Evolutionary conservation across 92 coral and sea anemone genomes (phyloP), one percentile per base, ranked within the genome.

Genomic region (Isaurus tuberculatus): DNA sequence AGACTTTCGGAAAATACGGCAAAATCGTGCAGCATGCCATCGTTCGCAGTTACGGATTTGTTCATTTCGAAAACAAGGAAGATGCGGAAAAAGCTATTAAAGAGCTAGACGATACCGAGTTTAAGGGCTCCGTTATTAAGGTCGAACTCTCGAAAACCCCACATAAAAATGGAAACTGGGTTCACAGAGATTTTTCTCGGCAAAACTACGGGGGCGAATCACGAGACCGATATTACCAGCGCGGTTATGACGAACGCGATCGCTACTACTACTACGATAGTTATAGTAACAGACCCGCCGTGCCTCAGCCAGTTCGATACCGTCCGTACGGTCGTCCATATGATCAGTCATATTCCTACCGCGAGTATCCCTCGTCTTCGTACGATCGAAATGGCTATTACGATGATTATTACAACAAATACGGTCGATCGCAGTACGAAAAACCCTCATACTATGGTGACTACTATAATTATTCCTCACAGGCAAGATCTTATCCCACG

Each of bases 41-140:
- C 78, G 68, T 85, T 63, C 78, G 92, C 75, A 89, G 87, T 67
- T 89, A 80, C 64, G 92, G 72, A 29, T 89, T 89, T 81, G 92
- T 89, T 65, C 92, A 89, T 58, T 89, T 36, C 74, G 92, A 89
- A 75, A 80, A 89, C 27, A 80, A 85, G 73, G 92, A 89, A 48
- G 92, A 89, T 66, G 92, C 92, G 74, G 92, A 89, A 65, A 89
- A 82, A 2, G 92, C 92, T 27, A 89, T 89, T 55, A 89, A 89
- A 75, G 92, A 85, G 72, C 89, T 89, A 2, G 85, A 89, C 70
- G 87, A 89, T 73, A 80, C 89, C 46, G 86, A 80, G 29, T 81
- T 89, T 58, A 89, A 89, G 78, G 92, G 92, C 25, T 79, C 86
- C 17, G 74, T 66, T 49, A 89, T 89, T 27, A 85, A 88, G 85